A percentile compares a stretch with the other conserved stretches of the same genome.
phyloP scores from a whole-genome alignment of 23 tunicate species.

The Oikopleura dioica region DNA sequence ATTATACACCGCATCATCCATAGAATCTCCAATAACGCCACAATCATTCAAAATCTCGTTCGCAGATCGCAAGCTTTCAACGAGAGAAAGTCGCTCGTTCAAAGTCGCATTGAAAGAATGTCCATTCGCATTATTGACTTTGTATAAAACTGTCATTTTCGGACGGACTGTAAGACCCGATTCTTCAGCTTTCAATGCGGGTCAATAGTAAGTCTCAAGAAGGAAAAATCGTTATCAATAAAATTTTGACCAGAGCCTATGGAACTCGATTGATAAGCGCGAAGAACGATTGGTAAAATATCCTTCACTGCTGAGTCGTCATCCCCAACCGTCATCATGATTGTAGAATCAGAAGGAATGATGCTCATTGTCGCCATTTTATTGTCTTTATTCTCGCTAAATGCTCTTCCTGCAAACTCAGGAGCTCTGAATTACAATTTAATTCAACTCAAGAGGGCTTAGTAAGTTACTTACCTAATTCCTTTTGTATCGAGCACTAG shows the following conservation, averaged over 20 bases:
- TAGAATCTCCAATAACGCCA: neutral
- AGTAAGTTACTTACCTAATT: no score
- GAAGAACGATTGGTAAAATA: neutral
- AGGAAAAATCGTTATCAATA: no score
- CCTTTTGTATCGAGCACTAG: no score
- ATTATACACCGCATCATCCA: neutral
- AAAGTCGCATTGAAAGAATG: neutral
- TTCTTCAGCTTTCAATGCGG: no score
- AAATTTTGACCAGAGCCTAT: no score
- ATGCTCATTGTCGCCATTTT: neutral
- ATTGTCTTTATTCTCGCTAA: neutral
- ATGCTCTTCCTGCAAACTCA: no score
- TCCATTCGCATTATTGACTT: neutral
- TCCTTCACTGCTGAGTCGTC: neutral
- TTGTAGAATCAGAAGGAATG: neutral
- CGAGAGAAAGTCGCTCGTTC: neutral
- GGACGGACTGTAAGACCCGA: neutral
- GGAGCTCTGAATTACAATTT: no score
- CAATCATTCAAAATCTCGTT: neutral
- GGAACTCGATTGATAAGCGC: constrained; percentile 1
- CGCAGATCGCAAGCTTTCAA: neutral
- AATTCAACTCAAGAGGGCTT: no score
- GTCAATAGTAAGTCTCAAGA: no score
- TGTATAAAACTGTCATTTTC: neutral
- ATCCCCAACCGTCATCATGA: neutral